A percentile compares a stretch with the other conserved stretches of the same genome.
phyloP scores from a whole-genome alignment of 2,797 vertebrate genomes.

The Lophotriccus pileatus region DNA sequence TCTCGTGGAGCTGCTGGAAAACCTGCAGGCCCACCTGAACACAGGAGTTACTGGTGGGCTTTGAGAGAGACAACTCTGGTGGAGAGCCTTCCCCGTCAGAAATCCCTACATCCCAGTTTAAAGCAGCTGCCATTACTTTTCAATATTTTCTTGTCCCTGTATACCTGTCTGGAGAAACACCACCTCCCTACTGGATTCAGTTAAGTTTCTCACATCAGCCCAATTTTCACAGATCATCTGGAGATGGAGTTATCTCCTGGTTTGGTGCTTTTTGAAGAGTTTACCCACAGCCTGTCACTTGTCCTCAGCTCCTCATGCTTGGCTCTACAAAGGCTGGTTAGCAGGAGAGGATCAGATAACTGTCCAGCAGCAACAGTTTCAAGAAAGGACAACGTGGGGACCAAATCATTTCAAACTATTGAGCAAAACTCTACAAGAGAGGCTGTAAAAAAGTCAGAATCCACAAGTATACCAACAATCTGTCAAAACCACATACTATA shows the following conservation, averaged over 20 bases:
- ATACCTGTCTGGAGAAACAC: background rate
- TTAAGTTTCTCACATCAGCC: slow-evolving; percentile 1
- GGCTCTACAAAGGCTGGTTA: background rate
- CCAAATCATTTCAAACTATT: background rate
- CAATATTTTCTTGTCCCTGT: background rate
- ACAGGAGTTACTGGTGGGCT: background rate
- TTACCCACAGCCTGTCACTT: slow-evolving; percentile 22
- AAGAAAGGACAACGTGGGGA: background rate
- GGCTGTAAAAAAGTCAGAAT: background rate
- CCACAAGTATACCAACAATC: background rate
- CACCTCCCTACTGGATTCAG: background rate
- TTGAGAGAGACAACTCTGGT: background rate
- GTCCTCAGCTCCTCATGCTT: background rate
- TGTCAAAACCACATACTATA: background rate
- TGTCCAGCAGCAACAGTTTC: background rate
- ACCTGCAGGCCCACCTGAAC: background rate
- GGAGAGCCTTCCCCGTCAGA: background rate
- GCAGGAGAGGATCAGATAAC: background rate
- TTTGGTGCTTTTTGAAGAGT: slow-evolving; percentile 28
- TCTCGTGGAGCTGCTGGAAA: background rate
- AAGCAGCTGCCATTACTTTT: background rate
- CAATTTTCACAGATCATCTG: slow-evolving; percentile 31
- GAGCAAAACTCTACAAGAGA: background rate
- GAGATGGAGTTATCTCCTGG: slow-evolving; percentile 17
- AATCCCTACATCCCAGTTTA: background rate